These are phyloP conservation scores for Taxidea taxus DNA, from an alignment of 2,113 vertebrate species.

Conservation along the genomic window DNA sequence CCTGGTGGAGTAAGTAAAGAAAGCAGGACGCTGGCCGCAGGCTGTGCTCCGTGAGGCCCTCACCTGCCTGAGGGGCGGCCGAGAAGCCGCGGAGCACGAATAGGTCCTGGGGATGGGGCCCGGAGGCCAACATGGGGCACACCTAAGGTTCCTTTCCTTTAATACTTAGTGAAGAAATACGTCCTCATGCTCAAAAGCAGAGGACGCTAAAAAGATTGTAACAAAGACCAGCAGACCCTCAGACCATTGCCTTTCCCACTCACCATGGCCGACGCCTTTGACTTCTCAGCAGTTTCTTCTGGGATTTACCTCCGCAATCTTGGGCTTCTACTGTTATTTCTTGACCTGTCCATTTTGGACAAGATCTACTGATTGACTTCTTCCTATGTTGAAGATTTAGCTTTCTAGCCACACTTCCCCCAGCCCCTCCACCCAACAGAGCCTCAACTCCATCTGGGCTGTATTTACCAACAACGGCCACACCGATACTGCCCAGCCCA, in stretches of 20 bases:
- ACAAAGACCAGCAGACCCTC: not conserved
- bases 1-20: accelerated
- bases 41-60: too few species aligned
- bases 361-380: not conserved
- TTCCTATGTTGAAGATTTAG: not conserved
- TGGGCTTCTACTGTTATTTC: not conserved
- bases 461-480: not conserved
- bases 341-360: not conserved
- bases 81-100: not conserved
- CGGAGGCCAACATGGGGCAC: not conserved
- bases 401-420: not conserved
- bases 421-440: not conserved
- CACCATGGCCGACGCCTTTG: accelerated
- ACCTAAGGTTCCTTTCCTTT: not conserved
- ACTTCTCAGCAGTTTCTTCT: not conserved
- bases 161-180: not conserved
- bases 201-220: not conserved
- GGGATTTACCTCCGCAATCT: not conserved
- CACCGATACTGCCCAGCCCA: not conserved
- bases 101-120: accelerated
- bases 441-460: not conserved
- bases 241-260: not conserved
- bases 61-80: not conserved
- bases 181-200: not conserved
- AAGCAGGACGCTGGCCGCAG: not conserved